Percentiles rank a stretch among this genome's conserved stretches.
These are phyloP conservation scores for Rutpela maculata DNA, from an alignment of 2,888 invertebrate species.

Conservation along the genomic window DNA sequence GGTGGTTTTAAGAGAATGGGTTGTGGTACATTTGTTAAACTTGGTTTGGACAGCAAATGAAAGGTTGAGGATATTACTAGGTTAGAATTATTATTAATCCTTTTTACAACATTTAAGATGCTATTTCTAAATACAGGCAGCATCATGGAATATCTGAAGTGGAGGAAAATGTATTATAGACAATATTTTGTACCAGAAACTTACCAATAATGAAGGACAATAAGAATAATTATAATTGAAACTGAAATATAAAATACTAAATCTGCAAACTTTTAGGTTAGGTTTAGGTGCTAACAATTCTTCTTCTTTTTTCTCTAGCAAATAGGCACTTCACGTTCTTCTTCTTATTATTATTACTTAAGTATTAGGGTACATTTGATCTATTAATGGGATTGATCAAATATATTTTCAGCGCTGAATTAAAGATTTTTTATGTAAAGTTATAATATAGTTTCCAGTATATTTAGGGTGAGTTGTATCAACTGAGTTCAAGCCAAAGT, in stretches of 20 bases:
- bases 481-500: no score
- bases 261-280: neutral
- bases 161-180: neutral
- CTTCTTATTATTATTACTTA: no score
- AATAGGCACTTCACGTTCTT: no score
- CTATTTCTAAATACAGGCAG: constrained; percentile 15
- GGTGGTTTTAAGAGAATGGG: constrained; percentile 55
- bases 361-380: no score
- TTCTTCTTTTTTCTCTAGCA: no score
- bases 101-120: constrained; percentile 5
- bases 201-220: neutral
- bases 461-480: no score
- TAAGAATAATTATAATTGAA: no score
- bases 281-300: no score
- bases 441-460: no score
- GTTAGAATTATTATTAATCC: neutral
- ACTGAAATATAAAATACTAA: neutral
- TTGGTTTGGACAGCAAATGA: constrained; percentile 28
- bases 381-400: no score
- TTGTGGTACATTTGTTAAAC: constrained; percentile 12
- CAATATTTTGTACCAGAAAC: neutral
- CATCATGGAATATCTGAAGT: constrained; percentile 7
- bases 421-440: no score
- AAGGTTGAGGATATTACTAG: neutral
- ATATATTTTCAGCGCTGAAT: no score